A percentile compares a stretch with the other conserved stretches of the same genome.
These are phyloP conservation scores for Murina feae DNA, from an alignment of 2,113 vertebrate species.

Conservation along the genomic window DNA sequence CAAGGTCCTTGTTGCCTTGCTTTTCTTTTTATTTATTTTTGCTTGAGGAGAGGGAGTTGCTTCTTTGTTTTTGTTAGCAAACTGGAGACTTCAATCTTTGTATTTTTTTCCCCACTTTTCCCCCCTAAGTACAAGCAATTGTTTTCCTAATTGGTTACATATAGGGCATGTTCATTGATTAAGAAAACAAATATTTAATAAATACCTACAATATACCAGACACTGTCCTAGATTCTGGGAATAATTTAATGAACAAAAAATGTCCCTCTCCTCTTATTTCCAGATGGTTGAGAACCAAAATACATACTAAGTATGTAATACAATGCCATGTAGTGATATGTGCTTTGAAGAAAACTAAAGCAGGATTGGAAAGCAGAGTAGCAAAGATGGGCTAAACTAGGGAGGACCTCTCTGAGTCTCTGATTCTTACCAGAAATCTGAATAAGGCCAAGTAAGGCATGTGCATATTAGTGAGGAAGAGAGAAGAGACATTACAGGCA, in stretches of 20 bases:
- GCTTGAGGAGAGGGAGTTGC: too few species aligned
- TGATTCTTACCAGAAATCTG: not conserved
- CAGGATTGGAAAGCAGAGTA: not conserved
- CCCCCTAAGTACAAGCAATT: not conserved
- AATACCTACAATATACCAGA: not conserved
- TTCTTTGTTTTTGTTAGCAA: not conserved
- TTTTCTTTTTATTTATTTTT: not conserved
- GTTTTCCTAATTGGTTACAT: not conserved
- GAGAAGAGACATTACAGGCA: not conserved
- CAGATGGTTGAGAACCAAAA: not conserved
- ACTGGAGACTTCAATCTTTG: not conserved
- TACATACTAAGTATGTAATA: not conserved
- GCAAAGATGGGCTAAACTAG: not conserved
- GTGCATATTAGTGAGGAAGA: not conserved
- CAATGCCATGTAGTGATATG: not conserved
- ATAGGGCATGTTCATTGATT: not conserved
- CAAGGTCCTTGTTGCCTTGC: not conserved
- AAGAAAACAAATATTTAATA: not conserved
- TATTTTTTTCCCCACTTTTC: not conserved
- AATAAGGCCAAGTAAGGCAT: not conserved
- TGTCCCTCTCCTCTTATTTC: not conserved
- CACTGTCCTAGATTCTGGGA: not conserved
- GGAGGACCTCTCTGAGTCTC: not conserved
- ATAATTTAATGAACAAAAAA: not conserved
- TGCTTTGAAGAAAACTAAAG: not conserved